A percentile compares a stretch with the other conserved stretches of the same genome.
These are phyloP conservation scores for Xestia ashworthii DNA, from an alignment of 2,888 invertebrate genomes.

Conservation along the genomic window DNA sequence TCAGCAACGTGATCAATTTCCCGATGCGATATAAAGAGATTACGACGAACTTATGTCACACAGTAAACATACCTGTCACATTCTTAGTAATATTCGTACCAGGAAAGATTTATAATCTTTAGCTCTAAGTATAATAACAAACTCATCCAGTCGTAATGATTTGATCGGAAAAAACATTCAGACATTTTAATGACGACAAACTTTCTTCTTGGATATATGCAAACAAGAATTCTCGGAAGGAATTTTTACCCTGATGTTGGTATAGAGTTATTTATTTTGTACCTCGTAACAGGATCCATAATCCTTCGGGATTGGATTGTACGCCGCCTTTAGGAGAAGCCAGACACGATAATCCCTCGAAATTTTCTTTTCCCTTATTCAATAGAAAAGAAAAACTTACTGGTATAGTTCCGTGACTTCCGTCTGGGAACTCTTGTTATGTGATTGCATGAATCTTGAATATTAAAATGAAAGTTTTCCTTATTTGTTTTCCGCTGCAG, in stretches of 20 bases:
- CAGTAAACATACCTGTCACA: conserved; percentile 52
- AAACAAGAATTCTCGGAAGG: conserved; percentile 35
- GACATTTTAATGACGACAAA: conserved; percentile 16
- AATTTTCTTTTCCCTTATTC: conserved; percentile 41
- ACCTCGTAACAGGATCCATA: conserved; percentile 57
- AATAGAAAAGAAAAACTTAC: conserved; percentile 29
- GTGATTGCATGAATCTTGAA: conserved; percentile 25
- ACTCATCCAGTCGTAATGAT: conserved; percentile 26
- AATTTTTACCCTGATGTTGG: conserved; percentile 18
- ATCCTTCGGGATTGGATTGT: conserved; percentile 66
- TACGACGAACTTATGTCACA: conserved; percentile 68
- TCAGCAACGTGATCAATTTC: conserved; percentile 67
- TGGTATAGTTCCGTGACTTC: conserved; percentile 19
- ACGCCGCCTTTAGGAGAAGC: conserved; percentile 50
- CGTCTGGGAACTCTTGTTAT: conserved; percentile 5
- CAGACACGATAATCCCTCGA: conserved; percentile 46
- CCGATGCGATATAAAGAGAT: conserved; percentile 64
- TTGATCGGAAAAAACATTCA: conserved; percentile 26
- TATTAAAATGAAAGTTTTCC: conserved; percentile 29
- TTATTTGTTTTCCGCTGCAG: conserved; percentile 16
- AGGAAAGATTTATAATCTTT: conserved; percentile 48
- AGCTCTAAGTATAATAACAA: conserved; percentile 13
- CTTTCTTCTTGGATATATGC: conserved; percentile 8
- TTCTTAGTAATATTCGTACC: conserved; percentile 56
- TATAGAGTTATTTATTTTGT: conserved; percentile 47